Evolutionary conservation across 1,140 invertebrate species (phyloP), one percentile per base, ranked within the genome.

Genomic region (Conus betulinus): DNA sequence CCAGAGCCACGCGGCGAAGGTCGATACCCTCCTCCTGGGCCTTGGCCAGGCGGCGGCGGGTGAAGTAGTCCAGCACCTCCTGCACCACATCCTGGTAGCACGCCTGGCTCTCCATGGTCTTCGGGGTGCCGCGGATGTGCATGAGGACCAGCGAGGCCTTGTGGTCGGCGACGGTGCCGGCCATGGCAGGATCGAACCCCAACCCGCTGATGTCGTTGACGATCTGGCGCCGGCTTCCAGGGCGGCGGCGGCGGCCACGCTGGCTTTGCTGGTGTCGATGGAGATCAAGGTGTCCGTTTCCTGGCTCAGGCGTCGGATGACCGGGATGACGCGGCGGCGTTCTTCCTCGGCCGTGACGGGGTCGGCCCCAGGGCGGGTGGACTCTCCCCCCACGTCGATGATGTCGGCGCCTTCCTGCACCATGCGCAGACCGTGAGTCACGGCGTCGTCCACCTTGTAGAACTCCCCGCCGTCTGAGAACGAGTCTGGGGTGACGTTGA

Each of bases 401-500:
- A 84, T 84, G 60, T 84, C 83, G 10, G 83, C 83, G 51, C 52
- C 83, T 57, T 84, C 53, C 6, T 52, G 0, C 10, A n/a, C 83
- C 83, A 84, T 84, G 20, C 53, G 39, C 11, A 60, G 53, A n/a
- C 55, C 83, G 27, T 84, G 60, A 52, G 53, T 52, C 10, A 84
- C 83, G 17, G 60, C 83, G 25, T 23, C 23, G 60, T 84, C 83
- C 11, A 15, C 52, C 13, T 84, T 11, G 25, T 23, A 84, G 83
- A 53, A 84, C 25, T 52, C 27, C 6, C 83, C 83, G 20, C 83
- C 83, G 83, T 84, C 83, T 10, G 60, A 84, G 23, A 84, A 84
- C 8, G 83, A 84, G 11, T 84, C 83, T 11, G 83, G 83, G n/a
- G 83, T 84, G 25, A 84, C 60, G 60, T 84, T 84, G 27, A 84